Percentiles rank a stretch among this genome's conserved stretches.
Evolutionary conservation across 2,113 vertebrate genomes (phyloP).

Genomic region (Syngnathus scovelli): DNA sequence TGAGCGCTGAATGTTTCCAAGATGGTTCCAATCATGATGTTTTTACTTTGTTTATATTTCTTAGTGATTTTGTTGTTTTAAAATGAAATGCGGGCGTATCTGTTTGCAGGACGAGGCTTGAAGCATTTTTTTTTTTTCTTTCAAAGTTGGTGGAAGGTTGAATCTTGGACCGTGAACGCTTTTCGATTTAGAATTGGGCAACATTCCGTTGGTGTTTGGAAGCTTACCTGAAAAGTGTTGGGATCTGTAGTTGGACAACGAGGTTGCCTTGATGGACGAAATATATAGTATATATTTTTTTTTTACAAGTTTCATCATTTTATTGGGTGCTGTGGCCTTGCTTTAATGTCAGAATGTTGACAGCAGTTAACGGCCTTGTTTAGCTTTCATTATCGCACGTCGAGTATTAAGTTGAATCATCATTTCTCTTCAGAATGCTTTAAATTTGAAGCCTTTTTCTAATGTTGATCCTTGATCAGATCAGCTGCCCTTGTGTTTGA

Average conservation of each 20-base stretch:
- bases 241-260: background rate
- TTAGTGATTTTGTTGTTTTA: background rate
- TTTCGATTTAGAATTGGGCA: background rate
- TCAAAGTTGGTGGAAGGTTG: background rate
- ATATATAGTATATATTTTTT: too few relatives aligned
- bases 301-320: background rate
- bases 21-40: slow-evolving; percentile 1
- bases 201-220: background rate
- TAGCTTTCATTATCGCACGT: background rate
- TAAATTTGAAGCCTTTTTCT: background rate
- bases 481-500: background rate
- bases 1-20: slow-evolving; percentile 40
- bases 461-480: background rate
- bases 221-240: background rate
- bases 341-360: background rate
- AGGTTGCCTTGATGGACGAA: background rate
- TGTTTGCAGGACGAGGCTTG: background rate
- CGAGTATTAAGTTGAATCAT: slow-evolving; percentile 23
- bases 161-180: background rate
- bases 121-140: background rate
- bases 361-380: background rate
- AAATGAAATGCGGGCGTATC: background rate
- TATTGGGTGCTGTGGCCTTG: slow-evolving; percentile 31
- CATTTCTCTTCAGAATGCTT: background rate
- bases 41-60: background rate